phyloP scores from a whole-genome alignment of 2,888 invertebrate genomes.

The Lasiommata megera region DNA sequence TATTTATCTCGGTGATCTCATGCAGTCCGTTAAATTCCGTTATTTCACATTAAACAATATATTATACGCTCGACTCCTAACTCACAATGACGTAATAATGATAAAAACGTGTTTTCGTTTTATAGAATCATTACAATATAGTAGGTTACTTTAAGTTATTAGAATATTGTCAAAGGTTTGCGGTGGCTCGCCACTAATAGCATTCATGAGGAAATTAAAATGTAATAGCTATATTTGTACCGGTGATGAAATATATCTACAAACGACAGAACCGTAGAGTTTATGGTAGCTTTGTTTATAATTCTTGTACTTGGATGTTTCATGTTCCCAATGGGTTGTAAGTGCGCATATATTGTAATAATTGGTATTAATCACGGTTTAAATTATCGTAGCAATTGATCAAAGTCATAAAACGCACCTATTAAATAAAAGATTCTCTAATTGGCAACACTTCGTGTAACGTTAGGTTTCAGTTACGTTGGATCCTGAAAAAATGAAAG shows the following conservation, averaged over 20 bases:
- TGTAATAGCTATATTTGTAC: conserved; percentile 9
- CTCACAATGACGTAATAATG: conserved; percentile 14
- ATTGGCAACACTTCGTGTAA: too few relatives aligned
- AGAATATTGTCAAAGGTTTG: not conserved
- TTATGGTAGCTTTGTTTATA: not conserved
- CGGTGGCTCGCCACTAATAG: not conserved
- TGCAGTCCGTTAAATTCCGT: conserved; percentile 18
- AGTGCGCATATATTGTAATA: conserved; percentile 4
- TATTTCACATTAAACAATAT: conserved; percentile 10
- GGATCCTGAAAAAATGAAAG: too few relatives aligned
- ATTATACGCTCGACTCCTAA: not conserved
- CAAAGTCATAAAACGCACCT: too few relatives aligned
- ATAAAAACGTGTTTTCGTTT: conserved; percentile 1
- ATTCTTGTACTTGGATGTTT: not conserved
- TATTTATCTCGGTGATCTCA: not conserved
- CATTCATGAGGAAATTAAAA: conserved; percentile 12
- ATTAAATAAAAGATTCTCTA: too few relatives aligned
- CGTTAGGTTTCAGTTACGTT: too few relatives aligned
- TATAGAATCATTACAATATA: not conserved
- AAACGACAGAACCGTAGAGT: not conserved
- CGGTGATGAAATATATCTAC: not conserved
- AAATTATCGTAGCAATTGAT: too few relatives aligned
- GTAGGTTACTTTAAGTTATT: not conserved
- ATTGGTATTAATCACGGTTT: too few relatives aligned
- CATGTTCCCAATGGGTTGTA: not conserved